These are phyloP conservation scores for Halictus rubicundus DNA, from an alignment of 1,140 invertebrate genomes.

Conservation along the genomic window DNA sequence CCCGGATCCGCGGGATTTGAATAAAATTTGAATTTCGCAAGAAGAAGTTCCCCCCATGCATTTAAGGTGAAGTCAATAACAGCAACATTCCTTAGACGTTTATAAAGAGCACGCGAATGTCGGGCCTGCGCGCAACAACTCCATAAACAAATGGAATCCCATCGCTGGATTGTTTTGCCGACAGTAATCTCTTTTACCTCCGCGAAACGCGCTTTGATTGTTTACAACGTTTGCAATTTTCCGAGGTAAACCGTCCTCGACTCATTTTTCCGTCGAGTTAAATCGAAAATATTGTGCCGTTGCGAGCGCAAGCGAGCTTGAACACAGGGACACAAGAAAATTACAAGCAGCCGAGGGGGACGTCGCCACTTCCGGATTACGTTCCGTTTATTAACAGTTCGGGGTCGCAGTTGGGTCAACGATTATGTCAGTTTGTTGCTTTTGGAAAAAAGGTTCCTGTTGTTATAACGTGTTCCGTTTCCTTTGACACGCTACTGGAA, in stretches of 20 bases:
- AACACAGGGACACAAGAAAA: too few relatives aligned
- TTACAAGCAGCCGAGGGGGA: background rate
- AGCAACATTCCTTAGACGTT: background rate
- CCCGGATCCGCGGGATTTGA: conserved; percentile 35
- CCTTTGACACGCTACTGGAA: too few relatives aligned
- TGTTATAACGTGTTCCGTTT: too few relatives aligned
- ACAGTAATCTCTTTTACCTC: background rate
- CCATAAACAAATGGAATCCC: conserved; percentile 16
- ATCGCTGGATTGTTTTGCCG: background rate
- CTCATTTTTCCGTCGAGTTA: background rate
- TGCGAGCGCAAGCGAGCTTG: background rate
- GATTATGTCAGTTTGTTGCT: too few relatives aligned
- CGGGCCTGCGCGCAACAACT: background rate
- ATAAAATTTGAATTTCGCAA: conserved; percentile 44
- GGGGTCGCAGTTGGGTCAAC: too few relatives aligned
- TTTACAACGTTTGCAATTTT: background rate
- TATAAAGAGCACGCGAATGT: background rate
- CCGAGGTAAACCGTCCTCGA: background rate
- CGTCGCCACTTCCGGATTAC: background rate
- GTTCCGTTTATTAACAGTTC: conserved; percentile 29
- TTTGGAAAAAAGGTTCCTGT: too few relatives aligned
- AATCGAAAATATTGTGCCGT: background rate
- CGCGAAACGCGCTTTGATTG: background rate
- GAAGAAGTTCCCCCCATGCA: background rate
- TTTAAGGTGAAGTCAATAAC: conserved; percentile 19